Percentiles rank a stretch among this genome's conserved stretches.
Conservation (phyloP, 2,888 invertebrate species). For the Euzophera pinguis region DNA sequence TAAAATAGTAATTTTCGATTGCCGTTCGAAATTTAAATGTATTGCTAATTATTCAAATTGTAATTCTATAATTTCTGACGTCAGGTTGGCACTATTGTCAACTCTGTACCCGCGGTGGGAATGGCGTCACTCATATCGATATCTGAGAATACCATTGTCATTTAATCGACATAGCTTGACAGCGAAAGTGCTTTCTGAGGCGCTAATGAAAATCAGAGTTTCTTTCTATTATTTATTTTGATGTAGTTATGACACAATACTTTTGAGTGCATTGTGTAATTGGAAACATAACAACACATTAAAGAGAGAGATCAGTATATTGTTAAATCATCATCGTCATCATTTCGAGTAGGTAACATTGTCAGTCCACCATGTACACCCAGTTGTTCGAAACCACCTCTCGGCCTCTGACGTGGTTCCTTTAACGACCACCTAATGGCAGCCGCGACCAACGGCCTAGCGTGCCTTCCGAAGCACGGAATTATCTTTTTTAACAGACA, state of each 20-base stretch:
- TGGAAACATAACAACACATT: no score
- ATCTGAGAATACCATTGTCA: slow-evolving; percentile 2
- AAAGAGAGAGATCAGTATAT: no score
- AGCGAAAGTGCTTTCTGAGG: slow-evolving; percentile 6
- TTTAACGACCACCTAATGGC: no score
- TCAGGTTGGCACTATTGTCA: neutral
- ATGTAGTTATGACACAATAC: neutral
- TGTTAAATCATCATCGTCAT: no score
- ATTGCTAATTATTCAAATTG: slow-evolving; percentile 2
- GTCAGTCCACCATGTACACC: no score
- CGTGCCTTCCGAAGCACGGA: no score
- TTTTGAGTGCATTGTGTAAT: neutral
- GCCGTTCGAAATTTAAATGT: neutral
- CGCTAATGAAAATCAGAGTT: neutral
- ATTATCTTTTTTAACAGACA: no score
- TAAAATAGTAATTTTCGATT: no score
- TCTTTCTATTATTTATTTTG: neutral
- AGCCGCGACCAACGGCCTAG: no score
- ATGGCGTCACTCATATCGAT: slow-evolving; percentile 2
- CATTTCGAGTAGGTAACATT: no score
- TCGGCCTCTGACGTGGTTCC: no score
- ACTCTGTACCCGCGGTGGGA: neutral
- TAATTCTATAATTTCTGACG: neutral
- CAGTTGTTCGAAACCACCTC: no score
- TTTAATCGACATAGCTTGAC: slow-evolving; percentile 4